phyloP scores from a whole-genome alignment of 1,140 invertebrate genomes.

The Battus philenor region DNA sequence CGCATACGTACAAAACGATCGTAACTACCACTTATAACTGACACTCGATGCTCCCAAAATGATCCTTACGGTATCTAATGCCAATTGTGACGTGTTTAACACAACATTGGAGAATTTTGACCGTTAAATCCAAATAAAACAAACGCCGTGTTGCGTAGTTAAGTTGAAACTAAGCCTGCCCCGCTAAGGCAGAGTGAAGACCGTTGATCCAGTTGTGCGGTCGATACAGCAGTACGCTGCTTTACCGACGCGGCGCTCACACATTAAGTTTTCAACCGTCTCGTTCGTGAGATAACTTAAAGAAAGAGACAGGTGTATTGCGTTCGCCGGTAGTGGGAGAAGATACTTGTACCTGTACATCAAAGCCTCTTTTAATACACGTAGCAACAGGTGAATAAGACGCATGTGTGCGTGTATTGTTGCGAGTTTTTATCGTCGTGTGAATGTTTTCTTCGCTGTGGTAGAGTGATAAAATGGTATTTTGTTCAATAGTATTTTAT shows the following conservation, averaged over 20 bases:
- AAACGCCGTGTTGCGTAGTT: slow-evolving; percentile 50
- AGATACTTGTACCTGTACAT: slow-evolving; percentile 55
- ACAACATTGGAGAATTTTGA: slow-evolving; percentile 53
- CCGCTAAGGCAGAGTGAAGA: slow-evolving; percentile 59
- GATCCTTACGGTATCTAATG: slow-evolving; percentile 40
- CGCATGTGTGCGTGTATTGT: slow-evolving; percentile 49
- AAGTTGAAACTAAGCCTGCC: slow-evolving; percentile 69
- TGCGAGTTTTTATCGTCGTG: slow-evolving; percentile 42
- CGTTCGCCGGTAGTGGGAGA: slow-evolving; percentile 42
- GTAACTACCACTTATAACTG: slow-evolving; percentile 28
- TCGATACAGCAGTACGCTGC: slow-evolving; percentile 59
- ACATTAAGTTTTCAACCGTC: slow-evolving; percentile 26
- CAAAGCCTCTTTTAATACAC: slow-evolving; percentile 60
- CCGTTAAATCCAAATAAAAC: slow-evolving; percentile 50
- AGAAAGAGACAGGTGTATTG: slow-evolving; percentile 32
- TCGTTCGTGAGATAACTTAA: slow-evolving; percentile 23
- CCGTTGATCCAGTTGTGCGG: slow-evolving; percentile 67
- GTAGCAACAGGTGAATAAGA: slow-evolving; percentile 66
- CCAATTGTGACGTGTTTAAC: slow-evolving; percentile 51
- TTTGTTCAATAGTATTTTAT: slow-evolving; percentile 50
- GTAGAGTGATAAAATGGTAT: slow-evolving; percentile 63
- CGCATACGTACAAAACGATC: slow-evolving; percentile 27
- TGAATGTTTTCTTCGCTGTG: slow-evolving; percentile 55
- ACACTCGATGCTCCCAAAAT: slow-evolving; percentile 36
- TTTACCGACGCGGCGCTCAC: slow-evolving; percentile 49